These are phyloP conservation scores for Yponomeuta evonymella DNA, from an alignment of 2,888 invertebrate species.

Conservation along the genomic window DNA sequence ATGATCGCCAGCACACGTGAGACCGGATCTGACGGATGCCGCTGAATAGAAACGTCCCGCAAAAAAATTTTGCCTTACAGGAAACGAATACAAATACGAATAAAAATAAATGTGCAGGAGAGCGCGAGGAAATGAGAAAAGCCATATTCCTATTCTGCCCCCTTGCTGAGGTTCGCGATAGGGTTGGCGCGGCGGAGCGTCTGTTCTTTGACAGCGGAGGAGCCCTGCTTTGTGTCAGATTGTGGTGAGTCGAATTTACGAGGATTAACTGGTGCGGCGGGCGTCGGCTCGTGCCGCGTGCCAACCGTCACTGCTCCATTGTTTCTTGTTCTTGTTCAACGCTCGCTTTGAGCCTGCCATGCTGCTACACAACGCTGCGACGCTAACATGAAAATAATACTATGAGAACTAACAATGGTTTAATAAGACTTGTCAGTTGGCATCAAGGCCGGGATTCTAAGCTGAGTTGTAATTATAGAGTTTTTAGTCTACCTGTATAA, in stretches of 20 bases:
- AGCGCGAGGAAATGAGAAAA: constrained; percentile 60
- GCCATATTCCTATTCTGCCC: constrained; percentile 54
- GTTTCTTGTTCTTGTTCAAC: constrained; percentile 17
- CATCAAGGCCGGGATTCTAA: no score
- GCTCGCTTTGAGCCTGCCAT: background rate
- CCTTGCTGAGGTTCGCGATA: constrained; percentile 24
- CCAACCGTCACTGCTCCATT: constrained; percentile 1
- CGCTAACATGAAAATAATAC: background rate
- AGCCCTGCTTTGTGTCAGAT: constrained; percentile 53
- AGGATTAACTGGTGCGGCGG: constrained; percentile 49
- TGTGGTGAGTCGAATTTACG: constrained; percentile 42
- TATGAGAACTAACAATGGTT: background rate
- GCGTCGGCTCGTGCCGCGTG: background rate
- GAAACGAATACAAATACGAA: constrained; percentile 71
- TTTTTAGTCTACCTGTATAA: no score
- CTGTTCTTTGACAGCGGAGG: constrained; percentile 19
- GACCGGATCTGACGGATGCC: constrained; percentile 22
- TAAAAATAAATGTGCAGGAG: constrained; percentile 64
- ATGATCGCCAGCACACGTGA: constrained; percentile 23
- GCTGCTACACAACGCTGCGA: background rate
- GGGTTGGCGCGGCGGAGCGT: constrained; percentile 23
- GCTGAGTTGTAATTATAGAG: no score
- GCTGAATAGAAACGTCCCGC: constrained; percentile 51
- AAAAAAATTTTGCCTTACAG: constrained; percentile 64
- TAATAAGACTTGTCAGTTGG: no score